Evolutionary conservation across 1,140 invertebrate species (phyloP), one percentile per base, ranked within the genome.

Genomic region (Drosophila pseudoobscura): DNA sequence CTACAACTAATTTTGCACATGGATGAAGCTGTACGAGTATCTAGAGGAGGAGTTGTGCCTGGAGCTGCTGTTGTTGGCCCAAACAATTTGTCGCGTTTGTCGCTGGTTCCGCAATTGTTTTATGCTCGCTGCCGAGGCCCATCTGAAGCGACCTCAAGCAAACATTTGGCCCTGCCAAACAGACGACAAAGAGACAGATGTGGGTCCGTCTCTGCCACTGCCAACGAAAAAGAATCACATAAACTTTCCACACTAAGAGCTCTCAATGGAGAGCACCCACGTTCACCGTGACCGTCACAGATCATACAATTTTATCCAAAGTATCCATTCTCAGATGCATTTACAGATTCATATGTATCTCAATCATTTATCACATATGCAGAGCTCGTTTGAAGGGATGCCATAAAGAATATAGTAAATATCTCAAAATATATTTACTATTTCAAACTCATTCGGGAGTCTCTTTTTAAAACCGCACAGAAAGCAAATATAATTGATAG

Each of bases 51-150:
- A 8, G 29, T 8, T 31, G 29, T 31, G 29, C 7, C 31, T 11
- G 31, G 0, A 5, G 49, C 41, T 20, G n/a, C 29, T 51, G 57
- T 39, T 60, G 52, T 52, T 26, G 58, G 43, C 57, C 56, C 31
- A 83, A 64, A 65, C 78, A 80, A 85, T 85, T 70, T 76, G 72
- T 51, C 65, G 76, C 62, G 46, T 29, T 58, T 58, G 53, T 29
- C 61, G 53, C 44, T 76, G 54, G 76, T 84, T 85, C 80, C 80
- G 80, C 76, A 85, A 84, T 80, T 85, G 75, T 79, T 85, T 80
- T 80, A 61, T 58, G 79, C 45, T 46, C 63, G 44, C 56, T 64
- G 66, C 44, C 66, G 66, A 51, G 47, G 63, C 39, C 64, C 64
- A 35, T 0, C 35, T 13, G 11, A 13, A 11, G n/a, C 68, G 35